Conservation (phyloP, 2,888 invertebrate genomes). For the Rotaria magnacalcarata region DNA sequence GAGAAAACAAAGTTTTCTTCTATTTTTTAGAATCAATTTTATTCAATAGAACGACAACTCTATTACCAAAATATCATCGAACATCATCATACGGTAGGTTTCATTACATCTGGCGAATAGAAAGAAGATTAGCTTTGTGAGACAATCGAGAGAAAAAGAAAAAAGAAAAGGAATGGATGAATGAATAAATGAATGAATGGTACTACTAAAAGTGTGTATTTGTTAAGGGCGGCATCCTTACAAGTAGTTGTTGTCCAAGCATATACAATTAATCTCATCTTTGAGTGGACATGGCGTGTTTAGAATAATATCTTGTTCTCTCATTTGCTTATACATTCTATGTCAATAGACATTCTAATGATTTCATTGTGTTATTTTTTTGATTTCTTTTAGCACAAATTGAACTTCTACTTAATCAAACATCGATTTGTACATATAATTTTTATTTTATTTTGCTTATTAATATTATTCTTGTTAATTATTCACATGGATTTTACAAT, state of each 20-base stretch:
- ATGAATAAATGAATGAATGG: not conserved
- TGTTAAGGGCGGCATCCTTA: slow-evolving; percentile 31
- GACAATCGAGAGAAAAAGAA: not conserved
- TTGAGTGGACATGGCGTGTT: slow-evolving; percentile 25
- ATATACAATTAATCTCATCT: slow-evolving; percentile 31
- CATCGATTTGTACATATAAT: not conserved
- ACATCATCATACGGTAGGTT: slow-evolving; percentile 9
- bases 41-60: not conserved
- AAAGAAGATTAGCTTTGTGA: slow-evolving; percentile 16
- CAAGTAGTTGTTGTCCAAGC: slow-evolving; percentile 22
- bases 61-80: not conserved
- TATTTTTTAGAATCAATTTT: not conserved
- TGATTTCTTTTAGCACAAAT: slow-evolving; percentile 1
- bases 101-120: slow-evolving; percentile 13
- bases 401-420: slow-evolving; percentile 22
- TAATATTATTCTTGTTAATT: not conserved
- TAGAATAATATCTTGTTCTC: slow-evolving; percentile 26
- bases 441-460: not conserved
- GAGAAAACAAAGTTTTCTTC: not conserved
- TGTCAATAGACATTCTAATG: slow-evolving; percentile 26
- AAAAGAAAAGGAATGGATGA: not conserved
- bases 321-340: not conserved
- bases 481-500: not conserved
- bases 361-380: slow-evolving; percentile 20
- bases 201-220: slow-evolving; percentile 9